Percentiles rank a stretch among this genome's conserved stretches.
Conservation (phyloP, 2,797 vertebrate genomes). For the Chelonia mydas region DNA sequence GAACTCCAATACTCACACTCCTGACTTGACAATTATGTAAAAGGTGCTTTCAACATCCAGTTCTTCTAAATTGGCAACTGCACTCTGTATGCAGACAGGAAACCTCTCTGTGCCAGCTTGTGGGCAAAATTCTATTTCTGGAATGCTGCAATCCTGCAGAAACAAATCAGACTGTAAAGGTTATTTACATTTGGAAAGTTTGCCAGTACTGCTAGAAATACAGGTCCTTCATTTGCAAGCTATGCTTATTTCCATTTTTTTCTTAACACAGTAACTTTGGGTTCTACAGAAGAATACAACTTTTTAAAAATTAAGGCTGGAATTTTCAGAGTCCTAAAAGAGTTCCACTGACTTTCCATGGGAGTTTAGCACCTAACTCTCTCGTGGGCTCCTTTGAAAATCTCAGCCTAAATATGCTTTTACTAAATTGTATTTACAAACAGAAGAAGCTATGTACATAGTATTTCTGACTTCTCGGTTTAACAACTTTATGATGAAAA, state of each 20-base stretch:
- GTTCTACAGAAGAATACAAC: fast-evolving
- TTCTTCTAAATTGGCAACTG: conserved; percentile 77
- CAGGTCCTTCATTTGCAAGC: neutral
- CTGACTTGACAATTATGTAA: conserved; percentile 82
- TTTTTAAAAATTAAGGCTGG: neutral
- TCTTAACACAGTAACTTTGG: neutral
- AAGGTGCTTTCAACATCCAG: conserved; percentile 76
- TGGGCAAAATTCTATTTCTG: conserved; percentile 82
- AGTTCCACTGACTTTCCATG: neutral
- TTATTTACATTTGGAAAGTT: neutral
- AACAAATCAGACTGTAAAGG: conserved; percentile 23
- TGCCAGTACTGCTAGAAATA: fast-evolving
- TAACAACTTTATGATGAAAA: neutral
- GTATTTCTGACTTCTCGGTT: neutral
- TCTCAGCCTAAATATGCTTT: neutral
- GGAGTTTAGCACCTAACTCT: neutral
- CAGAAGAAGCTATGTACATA: neutral
- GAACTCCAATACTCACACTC: conserved; percentile 82
- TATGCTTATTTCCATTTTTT: neutral
- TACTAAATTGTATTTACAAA: neutral
- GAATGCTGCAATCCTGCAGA: conserved; percentile 81
- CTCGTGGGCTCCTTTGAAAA: neutral
- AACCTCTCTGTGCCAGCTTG: conserved; percentile 35
- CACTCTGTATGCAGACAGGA: conserved; percentile 73
- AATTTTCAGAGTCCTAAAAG: neutral